Conservation (phyloP, 2,113 vertebrate genomes). For the Rhodinocichla rosea region DNA sequence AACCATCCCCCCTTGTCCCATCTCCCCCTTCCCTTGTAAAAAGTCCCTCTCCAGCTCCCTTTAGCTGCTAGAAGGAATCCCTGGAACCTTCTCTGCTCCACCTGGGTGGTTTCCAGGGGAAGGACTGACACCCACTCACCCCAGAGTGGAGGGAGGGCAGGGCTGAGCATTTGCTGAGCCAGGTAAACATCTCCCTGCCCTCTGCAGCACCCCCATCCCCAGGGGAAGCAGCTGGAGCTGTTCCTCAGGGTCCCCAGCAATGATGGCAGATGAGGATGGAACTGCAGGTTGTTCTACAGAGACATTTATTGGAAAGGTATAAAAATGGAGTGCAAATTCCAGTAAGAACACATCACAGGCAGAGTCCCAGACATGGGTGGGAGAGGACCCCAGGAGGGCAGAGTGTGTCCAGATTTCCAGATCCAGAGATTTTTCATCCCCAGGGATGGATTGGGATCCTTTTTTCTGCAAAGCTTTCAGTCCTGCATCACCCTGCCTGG, state of each 20-base stretch:
- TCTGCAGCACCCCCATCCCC: background rate
- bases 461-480: background rate
- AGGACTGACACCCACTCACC: background rate
- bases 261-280: background rate
- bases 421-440: background rate
- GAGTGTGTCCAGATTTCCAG: background rate
- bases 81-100: background rate
- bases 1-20: background rate
- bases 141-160: background rate
- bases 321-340: background rate
- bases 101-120: background rate
- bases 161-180: background rate
- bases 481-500: background rate
- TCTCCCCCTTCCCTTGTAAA: background rate
- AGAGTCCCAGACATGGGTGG: background rate
- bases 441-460: background rate
- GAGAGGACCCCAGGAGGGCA: background rate
- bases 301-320: constrained; percentile 22
- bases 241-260: background rate
- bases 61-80: background rate
- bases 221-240: background rate
- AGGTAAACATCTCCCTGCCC: background rate
- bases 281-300: background rate
- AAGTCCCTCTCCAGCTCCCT: background rate
- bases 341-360: accelerated